Evolutionary conservation across 2,113 vertebrate species (phyloP).

Genomic region (Mohoua ochrocephala): DNA sequence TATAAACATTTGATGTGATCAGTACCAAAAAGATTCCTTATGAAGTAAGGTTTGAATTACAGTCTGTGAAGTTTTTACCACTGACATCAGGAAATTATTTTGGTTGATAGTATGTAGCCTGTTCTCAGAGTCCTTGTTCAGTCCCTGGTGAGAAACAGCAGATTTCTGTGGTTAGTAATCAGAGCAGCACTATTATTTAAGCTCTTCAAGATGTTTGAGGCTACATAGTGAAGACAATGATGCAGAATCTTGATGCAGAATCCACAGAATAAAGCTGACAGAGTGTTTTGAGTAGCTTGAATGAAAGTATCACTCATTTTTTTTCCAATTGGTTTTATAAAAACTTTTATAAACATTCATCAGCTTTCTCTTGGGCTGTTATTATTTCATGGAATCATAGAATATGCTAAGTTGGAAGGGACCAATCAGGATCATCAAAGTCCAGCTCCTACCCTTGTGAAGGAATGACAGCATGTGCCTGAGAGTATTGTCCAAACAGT

Average conservation of each 20-base stretch:
- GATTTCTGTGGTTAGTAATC: not conserved
- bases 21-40: not conserved
- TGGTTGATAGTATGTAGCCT: not conserved
- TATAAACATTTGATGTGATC: not conserved
- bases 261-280: not conserved
- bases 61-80: not conserved
- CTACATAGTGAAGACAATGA: not conserved
- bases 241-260: not conserved
- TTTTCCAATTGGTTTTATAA: not conserved
- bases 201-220: not conserved
- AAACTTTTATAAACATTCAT: not conserved
- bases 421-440: not conserved
- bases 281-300: not conserved
- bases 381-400: not conserved
- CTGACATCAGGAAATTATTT: not conserved
- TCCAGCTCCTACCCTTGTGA: not conserved
- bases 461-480: not conserved
- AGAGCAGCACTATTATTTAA: not conserved
- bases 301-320: not conserved
- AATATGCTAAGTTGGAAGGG: not conserved
- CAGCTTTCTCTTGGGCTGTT: not conserved
- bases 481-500: not conserved
- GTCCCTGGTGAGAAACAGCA: not conserved
- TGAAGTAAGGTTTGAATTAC: not conserved
- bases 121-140: not conserved